Evolutionary conservation across 2,113 vertebrate genomes (phyloP).

Genomic region (Willisornis vidua): DNA sequence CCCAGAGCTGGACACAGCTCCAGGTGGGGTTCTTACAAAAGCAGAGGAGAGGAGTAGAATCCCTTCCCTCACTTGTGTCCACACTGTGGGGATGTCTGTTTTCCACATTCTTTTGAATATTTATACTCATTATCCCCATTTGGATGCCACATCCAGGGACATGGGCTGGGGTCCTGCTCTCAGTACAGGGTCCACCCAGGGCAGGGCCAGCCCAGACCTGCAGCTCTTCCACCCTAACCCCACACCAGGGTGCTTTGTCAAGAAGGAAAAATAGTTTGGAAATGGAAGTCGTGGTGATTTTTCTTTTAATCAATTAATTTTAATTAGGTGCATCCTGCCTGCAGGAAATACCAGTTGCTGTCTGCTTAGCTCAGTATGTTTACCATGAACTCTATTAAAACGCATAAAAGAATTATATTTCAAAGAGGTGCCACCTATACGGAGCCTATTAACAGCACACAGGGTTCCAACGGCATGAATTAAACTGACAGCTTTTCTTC

Average conservation of each 20-base stretch:
- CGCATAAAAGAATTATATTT: constrained; percentile 28
- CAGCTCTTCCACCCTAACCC: background rate
- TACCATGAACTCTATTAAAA: constrained; percentile 44
- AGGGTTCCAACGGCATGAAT: constrained; percentile 10
- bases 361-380: constrained; percentile 38
- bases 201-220: fast-evolving
- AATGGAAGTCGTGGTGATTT: background rate
- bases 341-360: constrained; percentile 33
- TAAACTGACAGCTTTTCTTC: constrained; percentile 38
- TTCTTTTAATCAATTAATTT: constrained; percentile 27
- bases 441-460: constrained; percentile 39
- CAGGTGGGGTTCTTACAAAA: background rate
- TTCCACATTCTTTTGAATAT: background rate
- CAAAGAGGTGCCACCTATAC: constrained; percentile 17
- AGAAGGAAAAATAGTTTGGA: background rate
- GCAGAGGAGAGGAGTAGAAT: background rate
- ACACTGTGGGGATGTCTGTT: background rate
- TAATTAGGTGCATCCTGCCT: constrained; percentile 48
- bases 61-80: background rate
- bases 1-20: background rate
- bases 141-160: background rate
- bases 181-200: background rate
- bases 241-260: background rate
- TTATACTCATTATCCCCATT: fast-evolving
- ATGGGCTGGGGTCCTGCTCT: background rate